These are phyloP conservation scores for Hafferia zeledoni DNA, from an alignment of 2,797 vertebrate genomes.

Conservation along the genomic window DNA sequence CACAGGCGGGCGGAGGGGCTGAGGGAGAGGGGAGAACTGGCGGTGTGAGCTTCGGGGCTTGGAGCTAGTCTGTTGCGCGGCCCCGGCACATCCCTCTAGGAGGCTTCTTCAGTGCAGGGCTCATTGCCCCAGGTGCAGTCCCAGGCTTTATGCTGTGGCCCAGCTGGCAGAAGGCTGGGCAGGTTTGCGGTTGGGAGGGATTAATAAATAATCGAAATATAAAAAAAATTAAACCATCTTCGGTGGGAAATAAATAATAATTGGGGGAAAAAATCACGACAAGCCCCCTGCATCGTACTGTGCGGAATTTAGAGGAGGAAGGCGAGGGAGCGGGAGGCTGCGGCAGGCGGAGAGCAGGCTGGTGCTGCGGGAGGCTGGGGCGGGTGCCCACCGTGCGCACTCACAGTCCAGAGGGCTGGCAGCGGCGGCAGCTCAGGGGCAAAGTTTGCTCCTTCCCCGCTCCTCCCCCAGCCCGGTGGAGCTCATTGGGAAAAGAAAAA, in stretches of 20 bases:
- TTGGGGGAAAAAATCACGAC: neutral
- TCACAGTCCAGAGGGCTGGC: conserved; percentile 58
- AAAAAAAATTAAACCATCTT: conserved; percentile 58
- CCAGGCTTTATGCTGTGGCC: conserved; percentile 50
- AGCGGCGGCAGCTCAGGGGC: conserved; percentile 46
- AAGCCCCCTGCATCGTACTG: conserved; percentile 38
- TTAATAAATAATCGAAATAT: conserved; percentile 55
- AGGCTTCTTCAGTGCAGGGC: conserved; percentile 54
- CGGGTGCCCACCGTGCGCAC: conserved; percentile 38
- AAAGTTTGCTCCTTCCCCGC: conserved; percentile 63
- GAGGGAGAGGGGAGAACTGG: conserved; percentile 15
- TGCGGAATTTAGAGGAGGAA: neutral
- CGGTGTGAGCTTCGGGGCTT: conserved; percentile 42
- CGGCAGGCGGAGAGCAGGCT: conserved; percentile 34
- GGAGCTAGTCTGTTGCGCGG: conserved; percentile 63
- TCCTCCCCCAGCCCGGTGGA: conserved; percentile 61
- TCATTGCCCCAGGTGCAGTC: conserved; percentile 65
- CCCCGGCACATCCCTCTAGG: conserved; percentile 69
- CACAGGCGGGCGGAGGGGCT: conserved; percentile 15
- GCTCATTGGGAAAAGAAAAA: conserved; percentile 63
- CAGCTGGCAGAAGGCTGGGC: conserved; percentile 13
- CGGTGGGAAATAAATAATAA: conserved; percentile 38
- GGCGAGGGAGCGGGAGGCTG: conserved; percentile 3
- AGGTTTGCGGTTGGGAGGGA: neutral
- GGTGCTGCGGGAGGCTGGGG: conserved; percentile 52